These are phyloP conservation scores for Ianthella basta DNA, from an alignment of 37 sponge, comb jelly and placozoan species.

Conservation along the genomic window DNA sequence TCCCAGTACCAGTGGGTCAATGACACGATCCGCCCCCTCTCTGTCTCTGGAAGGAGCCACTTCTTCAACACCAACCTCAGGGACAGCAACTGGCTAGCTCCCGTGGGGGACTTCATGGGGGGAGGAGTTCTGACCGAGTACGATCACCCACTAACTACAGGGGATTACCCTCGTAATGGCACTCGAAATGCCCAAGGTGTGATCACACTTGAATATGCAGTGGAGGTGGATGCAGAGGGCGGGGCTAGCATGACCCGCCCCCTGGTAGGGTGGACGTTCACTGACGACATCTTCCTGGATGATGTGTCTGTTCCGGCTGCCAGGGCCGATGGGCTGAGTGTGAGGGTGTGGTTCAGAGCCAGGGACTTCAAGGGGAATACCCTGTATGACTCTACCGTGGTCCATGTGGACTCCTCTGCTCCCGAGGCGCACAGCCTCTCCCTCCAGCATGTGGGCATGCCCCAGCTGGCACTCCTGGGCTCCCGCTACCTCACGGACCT, in stretches of 20 bases:
- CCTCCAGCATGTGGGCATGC: constrained; percentile 45
- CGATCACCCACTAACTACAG: constrained; percentile 62
- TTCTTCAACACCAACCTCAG: constrained; percentile 78
- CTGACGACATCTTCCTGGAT: constrained; percentile 52
- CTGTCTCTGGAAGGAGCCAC: constrained; percentile 64
- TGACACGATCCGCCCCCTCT: constrained; percentile 34
- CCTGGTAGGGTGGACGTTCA: constrained; percentile 10
- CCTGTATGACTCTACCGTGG: constrained; percentile 46
- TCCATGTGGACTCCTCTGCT: constrained; percentile 73
- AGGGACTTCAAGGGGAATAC: constrained; percentile 45
- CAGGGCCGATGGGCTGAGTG: constrained; percentile 67
- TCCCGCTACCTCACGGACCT: constrained; percentile 48
- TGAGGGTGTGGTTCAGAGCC: constrained; percentile 72
- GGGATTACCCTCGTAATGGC: constrained; percentile 57
- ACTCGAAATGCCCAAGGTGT: constrained; percentile 74
- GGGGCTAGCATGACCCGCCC: constrained; percentile 50
- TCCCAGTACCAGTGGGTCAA: constrained; percentile 67
- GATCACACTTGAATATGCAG: constrained; percentile 40
- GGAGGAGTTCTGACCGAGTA: constrained; percentile 39
- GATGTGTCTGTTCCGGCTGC: constrained; percentile 15
- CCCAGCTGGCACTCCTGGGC: constrained; percentile 43
- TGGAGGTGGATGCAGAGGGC: constrained; percentile 44
- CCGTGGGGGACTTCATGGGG: constrained; percentile 46
- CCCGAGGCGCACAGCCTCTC: constrained; percentile 55
- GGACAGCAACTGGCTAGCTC: constrained; percentile 57